Evolutionary conservation across 2,113 vertebrate species (phyloP).

Genomic region (Etia nguti): DNA sequence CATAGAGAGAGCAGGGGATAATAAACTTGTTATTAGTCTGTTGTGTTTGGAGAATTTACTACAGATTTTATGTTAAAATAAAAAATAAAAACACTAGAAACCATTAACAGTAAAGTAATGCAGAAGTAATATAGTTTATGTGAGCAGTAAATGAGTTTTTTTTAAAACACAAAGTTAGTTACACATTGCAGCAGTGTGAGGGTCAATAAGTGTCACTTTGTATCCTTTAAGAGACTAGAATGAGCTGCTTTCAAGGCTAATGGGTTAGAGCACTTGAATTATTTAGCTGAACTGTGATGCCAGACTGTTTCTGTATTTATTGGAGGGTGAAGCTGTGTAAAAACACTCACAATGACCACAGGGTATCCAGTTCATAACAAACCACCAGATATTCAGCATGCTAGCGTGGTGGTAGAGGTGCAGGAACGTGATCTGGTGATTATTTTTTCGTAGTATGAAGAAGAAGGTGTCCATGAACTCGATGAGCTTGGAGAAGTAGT

Average conservation of each 20-base stretch:
- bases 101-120: background rate
- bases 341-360: slow-evolving; percentile 93
- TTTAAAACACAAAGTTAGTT: background rate
- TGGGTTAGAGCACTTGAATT: slow-evolving; percentile 18
- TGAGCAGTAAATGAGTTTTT: background rate
- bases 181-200: background rate
- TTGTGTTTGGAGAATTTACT: background rate
- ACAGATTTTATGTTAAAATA: background rate
- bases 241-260: background rate
- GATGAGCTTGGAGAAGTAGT: slow-evolving; percentile 98
- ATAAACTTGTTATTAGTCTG: background rate
- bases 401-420: slow-evolving; percentile 92
- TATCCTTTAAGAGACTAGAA: background rate
- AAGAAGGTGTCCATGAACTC: slow-evolving; percentile 99
- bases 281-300: slow-evolving; percentile 15
- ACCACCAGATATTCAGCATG: slow-evolving; percentile 99
- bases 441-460: slow-evolving; percentile 95
- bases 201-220: background rate
- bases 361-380: slow-evolving; percentile 98
- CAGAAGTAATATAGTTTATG: background rate
- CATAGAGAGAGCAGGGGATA: background rate
- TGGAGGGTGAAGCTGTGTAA: background rate
- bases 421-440: slow-evolving; percentile 93
- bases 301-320: background rate
- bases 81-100: background rate